Base-by-base conservation (phyloP, 2,113 vertebrate genomes). In the Ovis canadensis region DNA sequence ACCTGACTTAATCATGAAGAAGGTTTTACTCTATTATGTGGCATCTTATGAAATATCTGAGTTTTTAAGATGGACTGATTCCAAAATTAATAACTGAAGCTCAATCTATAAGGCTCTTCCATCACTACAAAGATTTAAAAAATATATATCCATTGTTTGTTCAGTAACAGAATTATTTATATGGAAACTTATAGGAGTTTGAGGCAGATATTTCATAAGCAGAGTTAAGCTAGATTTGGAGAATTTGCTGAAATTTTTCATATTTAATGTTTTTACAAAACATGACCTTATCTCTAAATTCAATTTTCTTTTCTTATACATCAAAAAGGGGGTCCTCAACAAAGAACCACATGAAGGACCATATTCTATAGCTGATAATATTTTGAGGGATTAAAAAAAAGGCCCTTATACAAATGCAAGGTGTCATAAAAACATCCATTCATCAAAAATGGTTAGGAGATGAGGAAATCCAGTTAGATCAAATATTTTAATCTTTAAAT, bases 221-320 rank as follows among this genome's bases (percentile, higher is more conserved):
- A 54, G 43, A 83, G 45, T 78, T 88, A 92, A 86, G 33, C 77
- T 71, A 33, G 21, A 88, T 71, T 90, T 94, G 54, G 36, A 17
- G 17, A 40, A 71, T 96, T 55, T 96, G 54, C 29, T 93, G 17
- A 21, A 89, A 45, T 86, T 91, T 86, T 94, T 94, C 14, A 50
- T 62, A 83, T n/a, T 94, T 91, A 89, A 87, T 36, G 50, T 55
- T 94, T 95, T 86, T 86, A 1, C 2, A 83, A 90, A 98, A 50
- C 15, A 85, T 57, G 25, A 90, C 78, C 54, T 83, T 88, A 77
- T 52, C 29, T 90, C 27, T 94, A 94, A 94, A 92, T 83, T 80
- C 43, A 43, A 33, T 57, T 89, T 98, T 84, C 9, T 62, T 96
- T 95, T 81, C n/a, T 95, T 89, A 17, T 67, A 12, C 55, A 50